Conservation (phyloP, 2,888 invertebrate species). For the Drosophila melanosoma region DNA sequence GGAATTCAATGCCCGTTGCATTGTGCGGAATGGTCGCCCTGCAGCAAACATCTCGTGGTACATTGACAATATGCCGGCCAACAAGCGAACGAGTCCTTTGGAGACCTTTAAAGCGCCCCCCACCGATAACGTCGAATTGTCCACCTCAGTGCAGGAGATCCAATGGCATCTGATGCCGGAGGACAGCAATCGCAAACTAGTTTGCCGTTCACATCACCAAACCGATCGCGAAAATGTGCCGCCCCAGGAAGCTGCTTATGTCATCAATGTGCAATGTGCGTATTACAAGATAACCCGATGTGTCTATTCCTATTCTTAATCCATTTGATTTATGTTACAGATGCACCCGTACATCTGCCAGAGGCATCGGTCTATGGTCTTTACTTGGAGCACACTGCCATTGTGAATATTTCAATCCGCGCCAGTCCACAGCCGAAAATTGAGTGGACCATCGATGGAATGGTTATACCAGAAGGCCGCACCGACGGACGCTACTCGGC, state of each 20-base stretch:
- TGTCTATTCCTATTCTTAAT: background rate
- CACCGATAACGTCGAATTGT: conserved; percentile 86
- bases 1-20: conserved; percentile 88
- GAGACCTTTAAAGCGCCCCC: conserved; percentile 83
- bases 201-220: conserved; percentile 89
- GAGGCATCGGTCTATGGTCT: conserved; percentile 90
- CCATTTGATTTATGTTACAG: conserved; percentile 83
- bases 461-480: conserved; percentile 86
- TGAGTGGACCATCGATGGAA: conserved; percentile 89
- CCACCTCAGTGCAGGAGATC: conserved; percentile 89
- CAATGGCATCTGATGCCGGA: conserved; percentile 87
- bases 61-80: conserved; percentile 88
- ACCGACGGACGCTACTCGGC: conserved; percentile 82
- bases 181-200: conserved; percentile 88
- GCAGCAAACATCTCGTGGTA: conserved; percentile 91
- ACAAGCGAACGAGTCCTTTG: conserved; percentile 87
- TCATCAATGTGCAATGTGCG: conserved; percentile 88
- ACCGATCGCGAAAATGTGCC: conserved; percentile 82
- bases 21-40: conserved; percentile 89
- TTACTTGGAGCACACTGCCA: conserved; percentile 89
- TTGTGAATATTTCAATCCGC: conserved; percentile 90
- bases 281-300: conserved; percentile 37
- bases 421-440: conserved; percentile 90
- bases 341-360: conserved; percentile 87
- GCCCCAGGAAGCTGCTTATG: conserved; percentile 79